Evolutionary conservation across 2,113 vertebrate species (phyloP).

Genomic region (Nibea albiflora): DNA sequence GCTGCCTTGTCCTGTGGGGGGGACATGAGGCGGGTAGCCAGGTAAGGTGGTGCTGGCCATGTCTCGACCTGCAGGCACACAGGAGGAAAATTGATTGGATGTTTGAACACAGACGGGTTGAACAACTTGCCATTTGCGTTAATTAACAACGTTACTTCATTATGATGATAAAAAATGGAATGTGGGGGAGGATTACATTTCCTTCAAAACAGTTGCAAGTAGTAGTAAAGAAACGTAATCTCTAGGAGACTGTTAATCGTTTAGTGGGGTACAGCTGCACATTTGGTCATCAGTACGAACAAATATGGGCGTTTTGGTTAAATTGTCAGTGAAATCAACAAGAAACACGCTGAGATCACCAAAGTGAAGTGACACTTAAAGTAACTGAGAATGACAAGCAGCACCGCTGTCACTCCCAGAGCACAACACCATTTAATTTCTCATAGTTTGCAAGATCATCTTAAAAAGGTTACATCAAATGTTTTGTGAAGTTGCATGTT

Average conservation of each 20-base stretch:
- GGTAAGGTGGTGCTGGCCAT: slow-evolving; percentile 99
- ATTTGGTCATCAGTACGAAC: not conserved
- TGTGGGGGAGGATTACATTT: too few relatives aligned
- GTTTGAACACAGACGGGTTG: not conserved
- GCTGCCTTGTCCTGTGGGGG: slow-evolving; percentile 99
- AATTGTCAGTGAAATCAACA: not conserved
- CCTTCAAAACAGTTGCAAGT: too few relatives aligned
- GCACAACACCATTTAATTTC: not conserved
- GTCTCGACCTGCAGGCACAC: slow-evolving; percentile 91
- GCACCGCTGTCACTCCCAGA: not conserved
- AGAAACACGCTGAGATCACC: not conserved
- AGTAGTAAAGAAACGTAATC: not conserved
- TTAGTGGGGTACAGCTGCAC: not conserved
- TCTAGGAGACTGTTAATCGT: not conserved
- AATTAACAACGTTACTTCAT: not conserved
- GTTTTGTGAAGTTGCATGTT: not conserved
- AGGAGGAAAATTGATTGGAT: slow-evolving; percentile 30
- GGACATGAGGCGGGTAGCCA: slow-evolving; percentile 98
- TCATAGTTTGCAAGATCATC: not conserved
- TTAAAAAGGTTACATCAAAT: not conserved
- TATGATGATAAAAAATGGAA: not conserved
- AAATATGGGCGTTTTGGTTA: not conserved
- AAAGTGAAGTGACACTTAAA: slow-evolving; percentile 18
- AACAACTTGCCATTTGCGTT: not conserved
- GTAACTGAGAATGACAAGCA: not conserved